A percentile compares a stretch with the other conserved stretches of the same genome.
phyloP scores from a whole-genome alignment of 1,140 invertebrate genomes.

The Teleopsis dalmanni region DNA sequence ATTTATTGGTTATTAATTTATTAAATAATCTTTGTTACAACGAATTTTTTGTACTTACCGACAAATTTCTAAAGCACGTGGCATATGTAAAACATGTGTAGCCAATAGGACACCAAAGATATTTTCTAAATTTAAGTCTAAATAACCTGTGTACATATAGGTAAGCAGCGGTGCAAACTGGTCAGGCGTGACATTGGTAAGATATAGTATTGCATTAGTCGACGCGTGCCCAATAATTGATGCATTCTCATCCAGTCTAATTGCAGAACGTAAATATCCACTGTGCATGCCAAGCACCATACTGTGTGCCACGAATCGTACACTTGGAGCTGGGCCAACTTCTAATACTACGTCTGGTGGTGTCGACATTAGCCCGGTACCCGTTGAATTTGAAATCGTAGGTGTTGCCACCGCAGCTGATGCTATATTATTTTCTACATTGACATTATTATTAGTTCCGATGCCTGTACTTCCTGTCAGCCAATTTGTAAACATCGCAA shows the following conservation, averaged over 20 bases:
- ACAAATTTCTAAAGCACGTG: slow-evolving; percentile 62
- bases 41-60: slow-evolving; percentile 31
- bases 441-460: slow-evolving; percentile 22
- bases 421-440: background rate
- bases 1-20: background rate
- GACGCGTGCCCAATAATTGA: slow-evolving; percentile 23
- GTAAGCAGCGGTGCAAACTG: slow-evolving; percentile 64
- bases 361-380: slow-evolving; percentile 28
- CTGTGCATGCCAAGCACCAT: slow-evolving; percentile 61
- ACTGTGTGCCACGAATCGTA: slow-evolving; percentile 62
- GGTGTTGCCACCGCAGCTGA: slow-evolving; percentile 27
- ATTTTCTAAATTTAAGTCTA: slow-evolving; percentile 62
- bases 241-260: slow-evolving; percentile 36
- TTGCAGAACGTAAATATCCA: slow-evolving; percentile 57
- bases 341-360: slow-evolving; percentile 57
- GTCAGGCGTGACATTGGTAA: slow-evolving; percentile 56
- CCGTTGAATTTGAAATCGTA: slow-evolving; percentile 12
- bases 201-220: slow-evolving; percentile 45
- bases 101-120: slow-evolving; percentile 66
- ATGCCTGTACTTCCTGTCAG: slow-evolving; percentile 30
- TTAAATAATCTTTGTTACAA: background rate
- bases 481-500: slow-evolving; percentile 46
- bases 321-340: slow-evolving; percentile 51
- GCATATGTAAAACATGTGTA: slow-evolving; percentile 69
- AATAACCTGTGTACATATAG: slow-evolving; percentile 69